Base-by-base conservation (phyloP, 37 sponge, comb jelly and placozoan genomes). In the Aphrocallistes beatrix region DNA sequence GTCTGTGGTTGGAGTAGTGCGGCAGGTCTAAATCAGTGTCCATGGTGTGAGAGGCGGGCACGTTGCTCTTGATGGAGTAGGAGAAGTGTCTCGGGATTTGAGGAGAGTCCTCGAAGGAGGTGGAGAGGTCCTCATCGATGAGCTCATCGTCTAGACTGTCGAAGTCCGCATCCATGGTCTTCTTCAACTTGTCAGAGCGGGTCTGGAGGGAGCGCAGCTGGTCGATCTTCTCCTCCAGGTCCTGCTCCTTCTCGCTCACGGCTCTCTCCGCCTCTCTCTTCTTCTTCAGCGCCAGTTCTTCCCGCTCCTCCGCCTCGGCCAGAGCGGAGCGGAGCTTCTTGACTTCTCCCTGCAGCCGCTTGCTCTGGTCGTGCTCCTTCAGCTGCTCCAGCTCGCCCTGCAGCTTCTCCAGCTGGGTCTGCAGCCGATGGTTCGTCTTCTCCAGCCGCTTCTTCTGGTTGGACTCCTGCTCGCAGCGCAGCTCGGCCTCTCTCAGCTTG, bases 321-420 rank as follows among this genome's bases (percentile, higher is more conserved):
- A 60, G 75, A 60, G 75, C 3, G 3, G 25, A 3, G 75, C 75
- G 75, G 6, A 60, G 75, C 75, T 60, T 60, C 75, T 60, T 88
- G 37, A 94, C 92, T 38, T 91, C 88, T 28, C 21, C 50, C 36
- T 87, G 85, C 47, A 69, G 85, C 86, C 88, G 88, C 85, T 89
- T 90, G 87, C 30, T 38, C 51, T 81, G 86, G 10, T 94, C 95
- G 28, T 91, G 91, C 39, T 92, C 93, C 75, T 85, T 92, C 30
- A 86, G 39, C 37, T 90, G 90, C 47, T 91, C 87, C 23, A 92
- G 51, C 45, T 94, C 93, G 28, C 37, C 50, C 0, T 91, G 87
- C 47, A 92, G 51, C 1, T 92, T 91, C 17, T 88, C 51, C 0
- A 90, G 49, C 85, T 94, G 91, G 37, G 88, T 85, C 60, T 94